Conservation (phyloP, 2,797 vertebrate genomes). For the Melanotaenia nigrans region DNA sequence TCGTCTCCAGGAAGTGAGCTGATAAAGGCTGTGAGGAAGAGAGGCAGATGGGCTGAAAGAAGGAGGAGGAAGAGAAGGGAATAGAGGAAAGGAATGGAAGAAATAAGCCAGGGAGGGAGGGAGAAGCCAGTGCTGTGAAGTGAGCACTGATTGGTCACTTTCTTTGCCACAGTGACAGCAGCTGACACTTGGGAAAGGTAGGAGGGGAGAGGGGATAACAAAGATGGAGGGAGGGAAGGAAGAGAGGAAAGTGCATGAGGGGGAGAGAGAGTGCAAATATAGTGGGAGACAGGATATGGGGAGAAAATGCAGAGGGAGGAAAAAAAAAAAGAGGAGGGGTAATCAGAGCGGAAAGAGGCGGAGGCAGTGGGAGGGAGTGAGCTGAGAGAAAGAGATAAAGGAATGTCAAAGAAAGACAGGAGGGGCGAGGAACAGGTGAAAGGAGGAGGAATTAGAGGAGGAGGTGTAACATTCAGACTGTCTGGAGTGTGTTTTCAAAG, state of each 20-base stretch:
- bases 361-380: constrained; percentile 48
- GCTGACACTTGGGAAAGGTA: constrained; percentile 74
- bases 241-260: constrained; percentile 52
- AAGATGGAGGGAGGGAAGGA: constrained; percentile 38
- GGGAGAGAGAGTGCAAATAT: constrained; percentile 51
- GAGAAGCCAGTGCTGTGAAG: constrained; percentile 58
- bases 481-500: constrained; percentile 60
- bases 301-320: constrained; percentile 56
- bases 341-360: constrained; percentile 60
- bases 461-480: constrained; percentile 55
- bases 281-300: constrained; percentile 40
- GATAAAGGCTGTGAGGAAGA: constrained; percentile 69
- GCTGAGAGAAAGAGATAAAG: constrained; percentile 59
- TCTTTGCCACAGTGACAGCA: constrained; percentile 77
- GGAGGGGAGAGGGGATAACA: constrained; percentile 37
- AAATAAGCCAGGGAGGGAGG: constrained; percentile 56
- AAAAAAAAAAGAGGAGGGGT: constrained; percentile 25
- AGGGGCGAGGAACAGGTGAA: constrained; percentile 66
- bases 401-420: constrained; percentile 58
- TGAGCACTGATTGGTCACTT: constrained; percentile 75
- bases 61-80: constrained; percentile 26
- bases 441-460: constrained; percentile 54
- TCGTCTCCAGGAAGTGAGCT: constrained; percentile 78
- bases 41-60: constrained; percentile 56
- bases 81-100: constrained; percentile 47